These are phyloP conservation scores for Lasioglossum lativentre DNA, from an alignment of 2,888 invertebrate species.

Conservation along the genomic window DNA sequence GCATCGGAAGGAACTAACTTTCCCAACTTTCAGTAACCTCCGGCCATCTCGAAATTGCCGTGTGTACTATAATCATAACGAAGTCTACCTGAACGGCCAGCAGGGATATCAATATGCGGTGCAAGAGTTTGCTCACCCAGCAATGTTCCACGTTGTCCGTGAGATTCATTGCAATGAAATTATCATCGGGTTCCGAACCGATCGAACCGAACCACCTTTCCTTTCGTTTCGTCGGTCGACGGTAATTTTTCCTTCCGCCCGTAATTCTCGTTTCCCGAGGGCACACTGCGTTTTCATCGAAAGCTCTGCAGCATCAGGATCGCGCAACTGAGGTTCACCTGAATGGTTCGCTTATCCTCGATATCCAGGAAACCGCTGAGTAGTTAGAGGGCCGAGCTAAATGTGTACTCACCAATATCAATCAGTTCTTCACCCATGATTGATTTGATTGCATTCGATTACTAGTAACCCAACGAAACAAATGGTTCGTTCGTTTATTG, in stretches of 20 bases:
- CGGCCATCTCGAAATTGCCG: not conserved
- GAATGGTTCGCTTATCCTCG: conserved; percentile 20
- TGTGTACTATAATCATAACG: not conserved
- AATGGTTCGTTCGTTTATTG: not conserved
- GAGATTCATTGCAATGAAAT: conserved; percentile 13
- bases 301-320: not conserved
- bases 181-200: not conserved
- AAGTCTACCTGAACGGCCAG: not conserved
- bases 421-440: not conserved
- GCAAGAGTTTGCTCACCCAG: not conserved
- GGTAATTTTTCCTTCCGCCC: conserved; percentile 11
- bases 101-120: not conserved
- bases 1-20: not conserved
- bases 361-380: not conserved
- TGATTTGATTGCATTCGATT: not conserved
- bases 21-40: conserved; percentile 7
- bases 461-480: not conserved
- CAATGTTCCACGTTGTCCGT: conserved; percentile 25
- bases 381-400: not conserved
- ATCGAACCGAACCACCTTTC: conserved; percentile 6
- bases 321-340: not conserved
- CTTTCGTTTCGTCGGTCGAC: conserved; percentile 29
- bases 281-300: not conserved
- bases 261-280: conserved; percentile 10
- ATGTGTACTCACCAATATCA: not conserved